Conservation (phyloP, 2,888 invertebrate species). For the Brenthis ino region DNA sequence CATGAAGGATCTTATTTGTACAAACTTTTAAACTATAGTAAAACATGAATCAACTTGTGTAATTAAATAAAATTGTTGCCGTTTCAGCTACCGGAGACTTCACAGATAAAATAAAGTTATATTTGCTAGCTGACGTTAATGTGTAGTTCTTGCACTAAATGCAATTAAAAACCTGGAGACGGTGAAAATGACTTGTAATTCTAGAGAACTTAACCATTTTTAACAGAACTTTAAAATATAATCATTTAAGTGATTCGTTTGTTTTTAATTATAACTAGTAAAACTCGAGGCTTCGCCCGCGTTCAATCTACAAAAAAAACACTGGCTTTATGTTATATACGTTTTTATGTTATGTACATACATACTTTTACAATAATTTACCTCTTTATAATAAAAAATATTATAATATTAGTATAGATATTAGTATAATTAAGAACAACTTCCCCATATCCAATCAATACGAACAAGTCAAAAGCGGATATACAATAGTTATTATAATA, state of each 20-base stretch:
- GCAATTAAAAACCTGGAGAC: constrained; percentile 4
- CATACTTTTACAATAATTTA: too few species aligned
- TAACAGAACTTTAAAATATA: not conserved
- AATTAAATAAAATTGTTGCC: constrained; percentile 12
- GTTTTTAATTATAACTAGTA: too few species aligned
- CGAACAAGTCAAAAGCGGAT: not conserved
- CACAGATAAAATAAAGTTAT: constrained; percentile 15
- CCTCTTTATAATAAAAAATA: too few species aligned
- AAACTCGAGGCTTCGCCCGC: too few species aligned
- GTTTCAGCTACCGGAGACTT: constrained; percentile 11
- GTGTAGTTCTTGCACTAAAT: constrained; percentile 12
- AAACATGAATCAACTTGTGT: not conserved
- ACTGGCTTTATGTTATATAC: too few species aligned
- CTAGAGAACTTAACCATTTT: not conserved
- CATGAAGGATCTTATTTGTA: not conserved
- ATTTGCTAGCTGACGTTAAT: constrained; percentile 22
- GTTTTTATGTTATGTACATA: too few species aligned
- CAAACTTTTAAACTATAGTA: not conserved
- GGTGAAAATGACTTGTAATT: constrained; percentile 9
- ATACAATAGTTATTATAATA: constrained; percentile 16
- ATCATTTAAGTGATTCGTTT: too few species aligned
- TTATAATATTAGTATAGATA: too few species aligned
- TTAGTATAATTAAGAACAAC: too few species aligned
- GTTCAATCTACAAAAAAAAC: too few species aligned
- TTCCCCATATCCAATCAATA: not conserved